A percentile compares a stretch with the other conserved stretches of the same genome.
phyloP scores from a whole-genome alignment of 1,140 invertebrate species.

The Apis dorsata region DNA sequence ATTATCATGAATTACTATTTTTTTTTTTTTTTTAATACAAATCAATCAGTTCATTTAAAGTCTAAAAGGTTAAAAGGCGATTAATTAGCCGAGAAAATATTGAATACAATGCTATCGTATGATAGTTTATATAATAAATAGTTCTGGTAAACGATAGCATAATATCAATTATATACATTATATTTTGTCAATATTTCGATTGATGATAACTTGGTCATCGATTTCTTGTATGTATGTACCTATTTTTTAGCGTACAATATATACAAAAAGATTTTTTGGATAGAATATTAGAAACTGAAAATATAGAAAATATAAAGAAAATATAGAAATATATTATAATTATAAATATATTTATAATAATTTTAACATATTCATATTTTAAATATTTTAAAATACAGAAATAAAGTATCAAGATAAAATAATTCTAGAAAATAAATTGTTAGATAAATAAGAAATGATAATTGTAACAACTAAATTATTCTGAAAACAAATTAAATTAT shows the following conservation, averaged over 20 bases:
- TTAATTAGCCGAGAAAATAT: conserved; percentile 48
- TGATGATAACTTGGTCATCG: conserved; percentile 40
- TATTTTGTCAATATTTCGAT: conserved; percentile 44
- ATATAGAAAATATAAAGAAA: too few species aligned
- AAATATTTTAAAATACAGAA: too few species aligned
- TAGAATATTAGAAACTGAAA: neutral
- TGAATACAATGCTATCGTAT: conserved; percentile 48
- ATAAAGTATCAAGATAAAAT: too few species aligned
- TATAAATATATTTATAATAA: too few species aligned
- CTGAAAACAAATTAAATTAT: too few species aligned
- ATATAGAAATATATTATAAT: too few species aligned
- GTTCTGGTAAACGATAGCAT: conserved; percentile 52
- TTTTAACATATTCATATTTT: neutral
- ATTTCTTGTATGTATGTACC: conserved; percentile 40
- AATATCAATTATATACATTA: conserved; percentile 61
- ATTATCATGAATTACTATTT: conserved; percentile 27
- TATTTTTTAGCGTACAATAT: neutral
- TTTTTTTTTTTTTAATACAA: too few species aligned
- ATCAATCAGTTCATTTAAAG: conserved; percentile 32
- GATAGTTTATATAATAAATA: conserved; percentile 60
- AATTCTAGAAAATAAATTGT: too few species aligned
- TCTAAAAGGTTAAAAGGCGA: conserved; percentile 38
- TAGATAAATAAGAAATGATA: too few species aligned
- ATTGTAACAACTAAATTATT: too few species aligned
- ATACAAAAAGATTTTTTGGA: neutral